Percentiles rank a stretch among this genome's conserved stretches.
These are phyloP conservation scores for Nipponia nippon DNA, from an alignment of 2,113 vertebrate genomes.

Conservation along the genomic window DNA sequence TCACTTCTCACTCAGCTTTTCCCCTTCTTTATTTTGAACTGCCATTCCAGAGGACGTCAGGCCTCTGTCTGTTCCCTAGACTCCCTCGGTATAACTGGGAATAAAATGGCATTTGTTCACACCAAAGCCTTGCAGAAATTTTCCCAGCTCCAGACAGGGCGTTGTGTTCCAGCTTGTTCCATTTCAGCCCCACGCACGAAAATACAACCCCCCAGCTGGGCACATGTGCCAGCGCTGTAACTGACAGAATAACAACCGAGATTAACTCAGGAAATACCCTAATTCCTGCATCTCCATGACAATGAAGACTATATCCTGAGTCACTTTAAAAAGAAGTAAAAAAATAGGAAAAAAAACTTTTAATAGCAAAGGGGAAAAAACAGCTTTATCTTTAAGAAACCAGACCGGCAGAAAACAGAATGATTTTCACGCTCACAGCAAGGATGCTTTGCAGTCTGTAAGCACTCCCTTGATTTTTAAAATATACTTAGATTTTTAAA, in stretches of 20 bases:
- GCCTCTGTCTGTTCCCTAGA: background rate
- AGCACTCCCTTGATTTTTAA: background rate
- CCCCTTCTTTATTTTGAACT: background rate
- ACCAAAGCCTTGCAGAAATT: background rate
- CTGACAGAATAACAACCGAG: background rate
- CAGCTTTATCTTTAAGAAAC: background rate
- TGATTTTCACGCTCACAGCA: background rate
- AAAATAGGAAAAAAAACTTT: background rate
- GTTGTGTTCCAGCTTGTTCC: background rate
- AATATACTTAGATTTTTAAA: background rate
- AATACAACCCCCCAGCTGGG: background rate
- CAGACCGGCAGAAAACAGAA: background rate
- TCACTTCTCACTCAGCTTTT: background rate
- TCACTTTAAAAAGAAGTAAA: background rate
- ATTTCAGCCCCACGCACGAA: accelerated
- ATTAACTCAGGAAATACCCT: background rate
- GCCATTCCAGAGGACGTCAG: background rate
- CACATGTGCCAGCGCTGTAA: accelerated
- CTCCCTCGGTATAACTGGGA: background rate
- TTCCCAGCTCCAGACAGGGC: background rate
- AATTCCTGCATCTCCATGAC: background rate
- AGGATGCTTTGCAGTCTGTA: background rate
- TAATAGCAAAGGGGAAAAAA: too few relatives aligned
- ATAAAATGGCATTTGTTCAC: background rate
- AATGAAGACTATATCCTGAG: background rate